phyloP scores from a whole-genome alignment of 30 jellyfish, hydroid and myxozoan species.

The Hydractinia symbiolongicarpus region DNA sequence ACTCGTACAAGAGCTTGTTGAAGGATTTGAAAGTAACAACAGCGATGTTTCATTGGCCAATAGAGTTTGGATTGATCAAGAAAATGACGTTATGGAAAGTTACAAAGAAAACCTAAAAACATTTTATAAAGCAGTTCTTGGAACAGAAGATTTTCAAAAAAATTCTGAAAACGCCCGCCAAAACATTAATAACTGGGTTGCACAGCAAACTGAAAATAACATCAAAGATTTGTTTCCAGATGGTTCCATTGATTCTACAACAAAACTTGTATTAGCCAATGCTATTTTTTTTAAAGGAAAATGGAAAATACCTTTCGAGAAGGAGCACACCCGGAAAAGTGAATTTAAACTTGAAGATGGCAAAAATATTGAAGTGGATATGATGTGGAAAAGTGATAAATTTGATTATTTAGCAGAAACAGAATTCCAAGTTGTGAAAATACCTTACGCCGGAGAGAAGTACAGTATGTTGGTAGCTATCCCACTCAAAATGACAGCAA shows the following conservation, averaged over 20 bases:
- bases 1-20: too few relatives aligned
- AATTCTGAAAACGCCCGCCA: constrained; percentile 36
- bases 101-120: constrained; percentile 25
- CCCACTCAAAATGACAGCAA: constrained; percentile 42
- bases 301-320: constrained; percentile 50
- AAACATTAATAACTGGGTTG: constrained; percentile 61
- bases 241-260: constrained; percentile 28
- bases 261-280: constrained; percentile 65
- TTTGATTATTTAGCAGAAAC: constrained; percentile 21
- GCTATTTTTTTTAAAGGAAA: constrained; percentile 71
- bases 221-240: constrained; percentile 43
- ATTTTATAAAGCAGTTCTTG: constrained; percentile 30
- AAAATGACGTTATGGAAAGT: not conserved
- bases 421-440: constrained; percentile 23
- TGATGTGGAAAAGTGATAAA: constrained; percentile 40
- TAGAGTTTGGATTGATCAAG: constrained; percentile 47
- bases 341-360: constrained; percentile 26
- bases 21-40: too few relatives aligned
- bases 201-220: constrained; percentile 37
- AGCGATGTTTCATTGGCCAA: constrained; percentile 23
- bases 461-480: constrained; percentile 45
- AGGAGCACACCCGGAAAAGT: constrained; percentile 16
- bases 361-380: constrained; percentile 23
- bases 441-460: constrained; percentile 63
- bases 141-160: constrained; percentile 40